Conservation (phyloP, 2,888 invertebrate species). For the Drosophila suboccidentalis region DNA sequence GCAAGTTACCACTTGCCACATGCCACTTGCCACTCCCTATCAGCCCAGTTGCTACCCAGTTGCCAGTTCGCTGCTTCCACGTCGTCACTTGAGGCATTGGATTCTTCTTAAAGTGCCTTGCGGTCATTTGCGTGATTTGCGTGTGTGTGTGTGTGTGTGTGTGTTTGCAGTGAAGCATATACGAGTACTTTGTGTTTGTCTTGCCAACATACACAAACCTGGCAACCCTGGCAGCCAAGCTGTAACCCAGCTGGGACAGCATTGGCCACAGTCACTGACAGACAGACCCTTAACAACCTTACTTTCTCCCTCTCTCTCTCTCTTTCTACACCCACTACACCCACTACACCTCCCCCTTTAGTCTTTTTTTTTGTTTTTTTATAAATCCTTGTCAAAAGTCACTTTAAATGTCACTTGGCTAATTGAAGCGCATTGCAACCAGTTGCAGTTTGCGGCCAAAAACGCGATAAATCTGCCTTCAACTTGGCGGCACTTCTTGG, state of each 20-base stretch:
- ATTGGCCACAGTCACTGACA: conserved; percentile 6
- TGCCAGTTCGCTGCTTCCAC: conserved; percentile 42
- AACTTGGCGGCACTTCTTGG: conserved; percentile 32
- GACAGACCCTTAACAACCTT: conserved; percentile 34
- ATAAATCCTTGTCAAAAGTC: conserved; percentile 11
- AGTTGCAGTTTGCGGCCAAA: conserved; percentile 31
- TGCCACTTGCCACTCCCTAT: conserved; percentile 15
- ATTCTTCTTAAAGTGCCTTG: conserved; percentile 84
- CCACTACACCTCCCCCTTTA: not conserved
- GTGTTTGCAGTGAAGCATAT: conserved; percentile 63
- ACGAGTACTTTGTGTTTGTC: conserved; percentile 73
- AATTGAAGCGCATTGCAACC: conserved; percentile 49
- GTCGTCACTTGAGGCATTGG: conserved; percentile 76
- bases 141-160: conserved; percentile 31
- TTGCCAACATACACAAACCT: conserved; percentile 73
- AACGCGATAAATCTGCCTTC: conserved; percentile 34
- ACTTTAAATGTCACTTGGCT: conserved; percentile 35
- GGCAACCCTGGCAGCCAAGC: conserved; percentile 27
- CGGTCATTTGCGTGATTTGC: conserved; percentile 83
- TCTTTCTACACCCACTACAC: not conserved
- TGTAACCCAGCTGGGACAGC: conserved; percentile 14
- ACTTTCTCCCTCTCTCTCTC: not conserved
- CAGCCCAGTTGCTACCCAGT: conserved; percentile 4
- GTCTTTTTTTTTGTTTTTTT: not conserved
- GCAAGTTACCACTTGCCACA: conserved; percentile 13